phyloP scores from a whole-genome alignment of 2,797 vertebrate species.

The Acanthiza pusilla region DNA sequence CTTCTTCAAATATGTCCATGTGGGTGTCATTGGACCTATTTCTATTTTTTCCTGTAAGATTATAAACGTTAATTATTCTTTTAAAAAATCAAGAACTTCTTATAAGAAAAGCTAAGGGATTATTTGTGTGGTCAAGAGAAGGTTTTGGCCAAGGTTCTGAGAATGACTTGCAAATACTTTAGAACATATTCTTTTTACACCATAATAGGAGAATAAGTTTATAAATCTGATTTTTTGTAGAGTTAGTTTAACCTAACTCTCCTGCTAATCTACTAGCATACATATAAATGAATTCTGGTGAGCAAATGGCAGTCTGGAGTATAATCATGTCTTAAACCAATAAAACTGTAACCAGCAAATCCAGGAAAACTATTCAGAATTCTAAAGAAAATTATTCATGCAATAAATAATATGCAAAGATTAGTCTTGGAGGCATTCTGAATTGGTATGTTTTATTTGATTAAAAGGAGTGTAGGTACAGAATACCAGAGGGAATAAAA shows the following conservation, averaged over 20 bases:
- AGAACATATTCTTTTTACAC: neutral
- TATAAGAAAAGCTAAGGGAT: neutral
- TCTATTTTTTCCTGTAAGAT: neutral
- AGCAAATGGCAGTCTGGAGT: neutral
- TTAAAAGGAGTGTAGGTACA: neutral
- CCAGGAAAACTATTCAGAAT: neutral
- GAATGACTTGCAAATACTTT: neutral
- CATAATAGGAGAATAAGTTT: neutral
- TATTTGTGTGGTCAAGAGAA: neutral
- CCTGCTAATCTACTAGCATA: neutral
- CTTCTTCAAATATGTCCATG: neutral
- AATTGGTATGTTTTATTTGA: neutral
- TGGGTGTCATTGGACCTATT: neutral
- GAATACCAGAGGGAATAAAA: neutral
- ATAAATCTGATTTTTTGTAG: neutral
- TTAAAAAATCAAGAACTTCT: neutral
- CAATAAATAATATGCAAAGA: neutral
- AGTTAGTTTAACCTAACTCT: neutral
- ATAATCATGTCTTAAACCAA: slow-evolving; percentile 26
- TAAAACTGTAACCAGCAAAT: slow-evolving; percentile 7
- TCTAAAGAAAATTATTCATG: slow-evolving; percentile 1
- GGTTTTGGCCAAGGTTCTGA: neutral
- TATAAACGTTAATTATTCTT: neutral
- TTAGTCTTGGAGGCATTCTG: neutral
- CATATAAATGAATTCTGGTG: neutral